Evolutionary conservation across 2,797 vertebrate genomes (phyloP), one percentile per base, ranked within the genome.

Genomic region (Nyctibius grandis): DNA sequence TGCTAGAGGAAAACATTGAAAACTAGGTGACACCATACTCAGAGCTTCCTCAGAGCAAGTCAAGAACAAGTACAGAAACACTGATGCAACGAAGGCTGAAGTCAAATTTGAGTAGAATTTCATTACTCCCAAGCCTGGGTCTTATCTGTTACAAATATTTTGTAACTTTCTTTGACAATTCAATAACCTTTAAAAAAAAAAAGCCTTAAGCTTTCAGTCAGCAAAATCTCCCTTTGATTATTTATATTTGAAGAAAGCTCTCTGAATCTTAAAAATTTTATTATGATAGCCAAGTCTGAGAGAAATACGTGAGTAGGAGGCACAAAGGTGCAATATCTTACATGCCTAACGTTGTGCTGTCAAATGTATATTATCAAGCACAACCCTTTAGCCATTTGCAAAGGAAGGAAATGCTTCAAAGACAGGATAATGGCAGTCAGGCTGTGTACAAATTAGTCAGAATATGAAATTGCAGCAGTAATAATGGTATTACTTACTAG

Each of bases 261-360:
- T 48, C 56, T 87, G 63, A 84, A 84, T 89, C 80, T 91, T 89
- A 73, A 89, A 91, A 96, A 95, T 47, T 78, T 53, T 45, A 31
- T 73, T 72, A 21, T 80, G 70, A 78, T 88, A 75, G 14, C 26
- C 64, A 82, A 44, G 28, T 65, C 63, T 72, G 23, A 79, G n/a
- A 88, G 72, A 80, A 93, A 44, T 7, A 42, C 9, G 28, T 11
- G 20, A 83, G 26, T 63, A 36, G 91, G 61, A 87, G 64, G 54
- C 75, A 81, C 53, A 72, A 68, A 79, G 31, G 54, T 75, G 68
- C 72, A 92, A 77, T 91, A 89, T 42, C 74, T 96, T 91, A 77
- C 47, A 59, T 5, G 11, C 36, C n/a, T 96, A 82, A 94, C 89
- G 40, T 48, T 85, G 44, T 53, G 28, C 69, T 96, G 86, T 92